These are phyloP conservation scores for Pammene fasciana DNA, from an alignment of 2,888 invertebrate genomes.

Conservation along the genomic window DNA sequence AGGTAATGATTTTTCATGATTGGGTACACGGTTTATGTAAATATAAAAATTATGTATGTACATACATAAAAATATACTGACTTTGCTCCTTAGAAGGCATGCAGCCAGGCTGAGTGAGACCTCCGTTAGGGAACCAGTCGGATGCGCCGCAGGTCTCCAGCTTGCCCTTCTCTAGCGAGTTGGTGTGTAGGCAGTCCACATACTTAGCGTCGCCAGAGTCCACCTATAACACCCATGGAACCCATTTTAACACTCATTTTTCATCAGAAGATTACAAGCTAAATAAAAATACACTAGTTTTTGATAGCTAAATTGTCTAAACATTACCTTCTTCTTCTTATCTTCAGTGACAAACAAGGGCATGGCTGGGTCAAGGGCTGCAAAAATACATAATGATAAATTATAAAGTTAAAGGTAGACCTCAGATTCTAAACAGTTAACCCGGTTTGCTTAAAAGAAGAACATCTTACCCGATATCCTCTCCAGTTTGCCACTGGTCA, in stretches of 20 bases:
- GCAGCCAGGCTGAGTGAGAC: constrained; percentile 84
- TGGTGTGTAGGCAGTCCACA: constrained; percentile 86
- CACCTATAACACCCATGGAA: background rate
- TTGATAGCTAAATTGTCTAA: background rate
- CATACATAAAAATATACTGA: constrained; percentile 46
- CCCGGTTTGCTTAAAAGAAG: background rate
- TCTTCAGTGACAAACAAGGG: constrained; percentile 83
- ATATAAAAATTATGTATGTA: too few species aligned
- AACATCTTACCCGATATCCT: constrained; percentile 80
- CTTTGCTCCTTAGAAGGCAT: constrained; percentile 54
- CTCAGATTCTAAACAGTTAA: too few species aligned
- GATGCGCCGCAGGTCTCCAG: constrained; percentile 78
- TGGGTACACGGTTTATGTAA: too few species aligned
- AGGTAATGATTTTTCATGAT: too few species aligned
- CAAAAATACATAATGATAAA: background rate
- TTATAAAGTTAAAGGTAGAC: background rate
- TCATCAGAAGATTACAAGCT: too few species aligned
- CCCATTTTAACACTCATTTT: too few species aligned
- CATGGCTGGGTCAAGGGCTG: constrained; percentile 86
- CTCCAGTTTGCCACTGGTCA: constrained; percentile 70
- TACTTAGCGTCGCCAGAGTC: constrained; percentile 83
- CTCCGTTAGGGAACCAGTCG: constrained; percentile 85
- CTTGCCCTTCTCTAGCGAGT: constrained; percentile 82
- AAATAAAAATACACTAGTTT: too few species aligned
- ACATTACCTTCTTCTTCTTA: constrained; percentile 66